phyloP scores from a whole-genome alignment of 2,888 invertebrate genomes.

The Himalopsyche japonica region DNA sequence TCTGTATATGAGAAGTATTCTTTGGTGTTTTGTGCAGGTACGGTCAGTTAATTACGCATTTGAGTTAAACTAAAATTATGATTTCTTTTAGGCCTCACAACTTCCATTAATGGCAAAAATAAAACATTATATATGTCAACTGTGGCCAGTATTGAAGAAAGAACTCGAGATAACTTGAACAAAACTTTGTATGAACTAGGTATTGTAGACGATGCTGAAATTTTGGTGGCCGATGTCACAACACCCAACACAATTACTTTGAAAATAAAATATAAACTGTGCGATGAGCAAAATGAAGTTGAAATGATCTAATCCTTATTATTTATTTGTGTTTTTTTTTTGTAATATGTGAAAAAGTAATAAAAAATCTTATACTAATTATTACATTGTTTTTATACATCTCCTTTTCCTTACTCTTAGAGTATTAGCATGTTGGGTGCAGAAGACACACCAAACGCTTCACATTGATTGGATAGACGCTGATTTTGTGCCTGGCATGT shows the following conservation, averaged over 20 bases:
- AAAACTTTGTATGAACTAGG: slow-evolving; percentile 86
- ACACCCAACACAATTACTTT: slow-evolving; percentile 82
- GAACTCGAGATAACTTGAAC: slow-evolving; percentile 84
- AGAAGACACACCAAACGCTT: no score
- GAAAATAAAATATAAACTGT: slow-evolving; percentile 67
- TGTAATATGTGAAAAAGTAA: neutral
- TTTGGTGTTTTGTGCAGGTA: no score
- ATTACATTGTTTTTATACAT: no score
- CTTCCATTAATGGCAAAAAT: slow-evolving; percentile 78
- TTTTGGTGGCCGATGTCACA: slow-evolving; percentile 91
- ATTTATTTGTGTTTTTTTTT: neutral
- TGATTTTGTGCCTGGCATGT: no score
- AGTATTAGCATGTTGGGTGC: no score
- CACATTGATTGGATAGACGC: no score
- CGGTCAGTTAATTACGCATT: no score
- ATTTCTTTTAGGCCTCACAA: slow-evolving; percentile 67
- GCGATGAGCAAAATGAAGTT: slow-evolving; percentile 57
- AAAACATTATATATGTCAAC: slow-evolving; percentile 93
- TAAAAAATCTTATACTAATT: neutral
- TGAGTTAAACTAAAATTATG: neutral
- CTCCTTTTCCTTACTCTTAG: no score
- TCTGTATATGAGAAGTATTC: no score
- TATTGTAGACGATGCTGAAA: slow-evolving; percentile 79
- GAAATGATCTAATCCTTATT: slow-evolving; percentile 47
- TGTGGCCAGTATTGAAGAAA: slow-evolving; percentile 88